phyloP scores from a whole-genome alignment of 2,113 vertebrate species.

The Oreamnos americanus region DNA sequence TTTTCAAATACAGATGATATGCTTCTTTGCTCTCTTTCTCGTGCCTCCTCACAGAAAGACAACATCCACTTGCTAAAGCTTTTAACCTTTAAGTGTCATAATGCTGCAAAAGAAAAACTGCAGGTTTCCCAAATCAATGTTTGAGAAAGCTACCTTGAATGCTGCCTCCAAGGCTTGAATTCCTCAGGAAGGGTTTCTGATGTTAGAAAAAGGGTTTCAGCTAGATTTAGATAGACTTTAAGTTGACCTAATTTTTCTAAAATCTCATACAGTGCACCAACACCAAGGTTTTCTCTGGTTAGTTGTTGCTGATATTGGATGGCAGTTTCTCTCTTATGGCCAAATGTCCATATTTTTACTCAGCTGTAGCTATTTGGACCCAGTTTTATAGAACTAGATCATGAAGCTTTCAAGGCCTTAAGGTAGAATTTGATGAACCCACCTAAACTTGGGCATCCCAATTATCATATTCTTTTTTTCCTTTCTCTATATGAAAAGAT shows the following conservation, averaged over 20 bases:
- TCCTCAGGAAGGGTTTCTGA: neutral
- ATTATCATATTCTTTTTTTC: neutral
- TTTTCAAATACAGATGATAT: neutral
- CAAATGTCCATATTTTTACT: neutral
- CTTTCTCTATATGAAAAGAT: neutral
- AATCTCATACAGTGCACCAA: neutral
- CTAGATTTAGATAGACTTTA: neutral
- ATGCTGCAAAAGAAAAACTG: neutral
- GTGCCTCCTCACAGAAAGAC: neutral
- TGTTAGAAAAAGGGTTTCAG: neutral
- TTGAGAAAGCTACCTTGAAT: neutral
- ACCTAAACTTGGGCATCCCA: neutral
- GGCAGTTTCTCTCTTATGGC: neutral
- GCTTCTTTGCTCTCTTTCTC: neutral
- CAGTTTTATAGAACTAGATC: neutral
- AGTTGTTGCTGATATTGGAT: neutral
- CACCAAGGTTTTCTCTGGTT: neutral
- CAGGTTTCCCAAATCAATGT: neutral
- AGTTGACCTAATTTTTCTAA: neutral
- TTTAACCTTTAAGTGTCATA: neutral
- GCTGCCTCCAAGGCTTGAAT: neutral
- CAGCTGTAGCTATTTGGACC: neutral
- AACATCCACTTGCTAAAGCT: neutral
- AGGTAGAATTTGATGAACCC: neutral
- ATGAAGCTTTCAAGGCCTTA: neutral